Base-by-base conservation (phyloP, 2,797 vertebrate species). In the Malurus splendens region DNA sequence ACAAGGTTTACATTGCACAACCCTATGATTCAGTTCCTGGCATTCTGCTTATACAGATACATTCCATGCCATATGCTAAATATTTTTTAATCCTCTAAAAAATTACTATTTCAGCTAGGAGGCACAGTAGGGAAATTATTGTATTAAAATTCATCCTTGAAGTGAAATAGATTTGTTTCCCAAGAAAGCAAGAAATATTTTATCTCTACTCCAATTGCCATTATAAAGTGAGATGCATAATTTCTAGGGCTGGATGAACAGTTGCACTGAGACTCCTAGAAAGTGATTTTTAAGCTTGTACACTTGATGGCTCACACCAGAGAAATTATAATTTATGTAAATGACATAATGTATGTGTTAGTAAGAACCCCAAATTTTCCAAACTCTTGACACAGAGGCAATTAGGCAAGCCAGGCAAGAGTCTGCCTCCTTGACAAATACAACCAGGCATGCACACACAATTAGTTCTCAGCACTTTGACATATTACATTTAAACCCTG, bases 31-130 rank as follows among this genome's bases (percentile, higher is more conserved):
- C 66, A 72, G 4, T 70, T 90, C 11, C 30, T 90, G 66, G 14
- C 20, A 80, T 84, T 75, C 38, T 12, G 60, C 55, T 91, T 90
- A 33, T n/a, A 55, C 6, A 80, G 51, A 18, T 76, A 52, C 28
- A 84, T 56, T n/a, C 27, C 4, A 77, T 62, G 55, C 60, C 76
- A 42, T 75, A 76, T 52, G 24, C 17, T 44, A 95, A 94, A 90
- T 89, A 56, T 12, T 93, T 89, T 90, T 84, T 76, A 95, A 93
- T 81, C 39, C 38, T 77, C 73, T 81, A 54, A 77, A 59, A 90
- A 90, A 81, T 60, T 91, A 85, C 30, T 89, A 10, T 78, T 90
- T 89, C 77, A 86, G 5, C n/a, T 81, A 86, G 56, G 44, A 75
- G 68, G 5, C 12, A 54, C 16, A 78, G 23, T 82, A 74, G 79